Base-by-base conservation (phyloP, 2,888 invertebrate genomes). In the Cerastis leucographa region DNA sequence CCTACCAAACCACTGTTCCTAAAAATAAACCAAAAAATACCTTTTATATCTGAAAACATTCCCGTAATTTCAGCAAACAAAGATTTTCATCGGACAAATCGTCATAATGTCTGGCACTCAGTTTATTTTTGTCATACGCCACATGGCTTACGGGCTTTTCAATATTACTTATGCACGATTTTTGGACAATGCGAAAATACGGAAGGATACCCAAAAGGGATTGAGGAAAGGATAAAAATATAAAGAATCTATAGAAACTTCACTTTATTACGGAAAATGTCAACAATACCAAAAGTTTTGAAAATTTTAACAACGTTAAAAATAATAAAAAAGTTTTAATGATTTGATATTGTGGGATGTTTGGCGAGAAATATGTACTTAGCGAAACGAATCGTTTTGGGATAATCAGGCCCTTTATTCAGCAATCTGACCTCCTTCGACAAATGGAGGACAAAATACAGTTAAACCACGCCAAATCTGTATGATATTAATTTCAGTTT, bases 61-160 rank as follows among this genome's bases (percentile, higher is more conserved):
- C 73, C 12, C 42, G 19, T 80, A 69, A 84, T 79, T 71, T 75
- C 54, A 22, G 64, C 85, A 59, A 70, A 83, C 83, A 83, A 85
- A 76, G 29, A 61, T 42, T 8, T 46, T n/a, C 51, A 62, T 78
- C n/a, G 49, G 65, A 73, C 76, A 71, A 82, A 82, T 82, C 14
- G 61, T 12, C 61, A 19, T 61, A 84, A 85, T 75, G 54, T 25
- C 62, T 76, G 67, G 61, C 64, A 51, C 40, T 64, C 70, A 17
- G 61, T 49, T 77, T 83, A 83, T 83, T 66, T 77, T 19, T 49
- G 67, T 44, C 78, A n/a, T 74, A 7, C 44, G 62, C 62, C 84
- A 83, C 66, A 83, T 78, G 84, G 79, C 71, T 72, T 65, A 46
- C 49, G 46, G 59, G 25, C n/a, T 62, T 75, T 71, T 69, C 19